Conservation (phyloP, 2,797 vertebrate genomes). For the Clarias laeviceps region DNA sequence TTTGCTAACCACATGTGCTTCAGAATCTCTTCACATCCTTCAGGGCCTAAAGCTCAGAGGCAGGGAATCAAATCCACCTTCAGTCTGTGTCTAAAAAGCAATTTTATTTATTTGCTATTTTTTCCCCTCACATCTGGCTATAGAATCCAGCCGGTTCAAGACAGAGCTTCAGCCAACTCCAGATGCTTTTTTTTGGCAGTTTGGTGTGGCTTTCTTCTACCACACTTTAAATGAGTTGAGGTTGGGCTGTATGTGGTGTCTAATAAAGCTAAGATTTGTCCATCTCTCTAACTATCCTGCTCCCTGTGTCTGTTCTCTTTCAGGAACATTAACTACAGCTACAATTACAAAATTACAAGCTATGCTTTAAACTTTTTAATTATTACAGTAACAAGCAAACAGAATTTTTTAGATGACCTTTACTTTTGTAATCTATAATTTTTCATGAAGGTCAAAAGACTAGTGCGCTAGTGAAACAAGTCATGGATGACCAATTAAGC, state of each 20-base stretch:
- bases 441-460: too few relatives aligned
- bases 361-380: not conserved
- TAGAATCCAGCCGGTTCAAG: not conserved
- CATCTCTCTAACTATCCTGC: not conserved
- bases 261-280: conserved; percentile 3
- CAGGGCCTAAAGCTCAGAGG: not conserved
- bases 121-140: not conserved
- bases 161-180: not conserved
- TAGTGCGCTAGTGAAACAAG: too few relatives aligned
- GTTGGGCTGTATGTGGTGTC: not conserved
- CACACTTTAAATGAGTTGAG: not conserved
- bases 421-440: too few relatives aligned
- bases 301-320: not conserved
- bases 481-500: too few relatives aligned
- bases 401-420: too few relatives aligned
- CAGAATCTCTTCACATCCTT: not conserved
- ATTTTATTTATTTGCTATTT: not conserved
- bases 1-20: not conserved
- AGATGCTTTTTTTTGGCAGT: not conserved
- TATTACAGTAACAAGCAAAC: not conserved
- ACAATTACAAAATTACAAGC: not conserved
- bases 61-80: not conserved
- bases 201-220: not conserved
- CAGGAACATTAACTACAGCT: not conserved
- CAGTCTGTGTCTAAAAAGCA: not conserved